Conservation (phyloP, 2,888 invertebrate genomes). For the Polymixis flavicincta region DNA sequence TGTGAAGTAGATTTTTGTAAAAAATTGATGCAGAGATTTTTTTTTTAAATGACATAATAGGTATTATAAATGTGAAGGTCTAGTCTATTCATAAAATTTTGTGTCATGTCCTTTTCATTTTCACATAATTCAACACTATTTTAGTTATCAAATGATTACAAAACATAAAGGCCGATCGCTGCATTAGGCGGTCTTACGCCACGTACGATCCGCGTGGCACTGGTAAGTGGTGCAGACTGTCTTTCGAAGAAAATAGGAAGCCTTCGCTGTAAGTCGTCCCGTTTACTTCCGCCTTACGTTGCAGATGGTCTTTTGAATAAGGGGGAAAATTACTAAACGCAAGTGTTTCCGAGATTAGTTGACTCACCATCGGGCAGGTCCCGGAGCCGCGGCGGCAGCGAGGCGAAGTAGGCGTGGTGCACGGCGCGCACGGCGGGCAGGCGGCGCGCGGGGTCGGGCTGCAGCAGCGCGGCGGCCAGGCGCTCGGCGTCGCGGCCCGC, state of each 20-base stretch:
- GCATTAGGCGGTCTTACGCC: too few relatives aligned
- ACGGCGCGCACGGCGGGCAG: slow-evolving; percentile 97
- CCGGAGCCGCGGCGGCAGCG: slow-evolving; percentile 96
- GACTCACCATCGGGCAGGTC: slow-evolving; percentile 97
- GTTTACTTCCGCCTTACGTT: too few relatives aligned
- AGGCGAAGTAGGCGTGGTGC: slow-evolving; percentile 97
- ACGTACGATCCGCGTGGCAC: background rate
- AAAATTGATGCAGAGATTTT: background rate
- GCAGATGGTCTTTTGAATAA: too few relatives aligned
- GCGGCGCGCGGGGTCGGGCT: slow-evolving; percentile 96
- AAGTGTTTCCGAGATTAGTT: too few relatives aligned
- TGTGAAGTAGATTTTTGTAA: background rate
- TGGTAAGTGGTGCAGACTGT: too few relatives aligned
- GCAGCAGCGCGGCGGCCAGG: slow-evolving; percentile 95
- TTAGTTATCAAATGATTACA: background rate
- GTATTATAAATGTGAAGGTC: background rate
- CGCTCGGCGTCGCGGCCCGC: slow-evolving; percentile 96
- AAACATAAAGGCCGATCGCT: background rate
- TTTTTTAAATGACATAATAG: background rate
- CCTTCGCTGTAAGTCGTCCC: too few relatives aligned
- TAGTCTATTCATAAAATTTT: background rate
- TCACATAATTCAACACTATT: background rate
- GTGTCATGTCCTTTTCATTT: too few relatives aligned
- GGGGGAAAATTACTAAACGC: too few relatives aligned
- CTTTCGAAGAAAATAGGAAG: too few relatives aligned